Conservation (phyloP, 2,888 invertebrate genomes). For the Erebia aethiops region DNA sequence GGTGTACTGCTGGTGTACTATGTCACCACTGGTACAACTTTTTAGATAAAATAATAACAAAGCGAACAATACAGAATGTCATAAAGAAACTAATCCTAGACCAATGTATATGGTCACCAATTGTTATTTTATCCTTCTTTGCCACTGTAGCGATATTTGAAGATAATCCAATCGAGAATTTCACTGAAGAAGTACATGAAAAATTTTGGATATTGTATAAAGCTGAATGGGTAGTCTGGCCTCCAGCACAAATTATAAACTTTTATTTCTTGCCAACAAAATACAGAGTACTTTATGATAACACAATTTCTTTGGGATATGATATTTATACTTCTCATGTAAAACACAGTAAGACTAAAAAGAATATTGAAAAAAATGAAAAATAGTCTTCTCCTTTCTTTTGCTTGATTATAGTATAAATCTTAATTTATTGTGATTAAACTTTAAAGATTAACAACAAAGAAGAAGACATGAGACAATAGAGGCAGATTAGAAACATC, state of each 20-base stretch:
- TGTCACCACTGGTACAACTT: constrained; percentile 95
- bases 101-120: constrained; percentile 93
- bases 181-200: constrained; percentile 86
- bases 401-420: not conserved
- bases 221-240: constrained; percentile 97
- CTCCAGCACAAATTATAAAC: constrained; percentile 95
- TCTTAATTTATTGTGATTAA: not conserved
- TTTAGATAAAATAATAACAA: constrained; percentile 89
- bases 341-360: constrained; percentile 79
- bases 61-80: constrained; percentile 86
- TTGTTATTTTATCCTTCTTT: constrained; percentile 91
- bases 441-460: too few relatives aligned
- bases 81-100: constrained; percentile 92
- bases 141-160: constrained; percentile 89
- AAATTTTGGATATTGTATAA: constrained; percentile 91
- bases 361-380: constrained; percentile 32
- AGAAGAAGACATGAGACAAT: too few relatives aligned
- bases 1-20: constrained; percentile 89
- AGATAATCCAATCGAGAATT: constrained; percentile 83
- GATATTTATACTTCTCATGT: constrained; percentile 94
- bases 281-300: constrained; percentile 95
- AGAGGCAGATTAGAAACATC: too few relatives aligned
- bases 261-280: constrained; percentile 93
- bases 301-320: constrained; percentile 92
- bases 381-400: not conserved